Evolutionary conservation across 2,113 vertebrate genomes (phyloP), one percentile per base, ranked within the genome.

Genomic region (Erpornis zantholeuca): DNA sequence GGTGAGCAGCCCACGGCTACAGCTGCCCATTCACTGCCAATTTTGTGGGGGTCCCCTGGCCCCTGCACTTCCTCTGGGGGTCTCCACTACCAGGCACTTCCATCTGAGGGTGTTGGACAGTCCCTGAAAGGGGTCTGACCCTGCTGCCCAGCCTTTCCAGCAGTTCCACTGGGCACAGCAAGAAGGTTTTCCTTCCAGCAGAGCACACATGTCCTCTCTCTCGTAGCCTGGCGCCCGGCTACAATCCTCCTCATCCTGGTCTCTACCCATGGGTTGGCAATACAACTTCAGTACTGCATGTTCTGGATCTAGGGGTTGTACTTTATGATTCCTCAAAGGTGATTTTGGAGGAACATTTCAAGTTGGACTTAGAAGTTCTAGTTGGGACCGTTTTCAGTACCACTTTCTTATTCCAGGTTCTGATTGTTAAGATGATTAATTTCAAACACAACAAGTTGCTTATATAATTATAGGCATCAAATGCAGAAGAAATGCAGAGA

Each of bases 171-270:
- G 29, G 49, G 29, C 16, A 52, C 10, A 20, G 4, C 9, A 10
- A 80, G 35, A 19, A 35, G 21, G 6, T 12, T 91, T 80, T 77
- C 10, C 27, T 77, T 81, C 29, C 42, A 8, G 44, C 10, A 64
- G 14, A 33, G 16, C 18, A 27, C 0, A 0, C 7, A n/a, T 16
- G 5, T 57, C 9, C 7, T 4, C 15, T 57, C 60, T 78, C n/a
- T n/a, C n/a, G n/a, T n/a, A n/a, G n/a, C 50, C 25, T 54, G 20
- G 4, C 35, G 42, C 23, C 9, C 5, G 63, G 2, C 15, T 49
- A 28, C 12, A 36, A 3, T 8, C 25, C 13, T 47, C n/a, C 42
- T 42, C 19, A 68, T 18, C 15, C 40, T 53, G 36, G 14, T 64
- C 31, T 81, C 44, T 31, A 13, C 33, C 24, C 21, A 21, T 15